Base-by-base conservation (phyloP, 53 echinoderm and acorn worm genomes). In the Antedon mediterranea region DNA sequence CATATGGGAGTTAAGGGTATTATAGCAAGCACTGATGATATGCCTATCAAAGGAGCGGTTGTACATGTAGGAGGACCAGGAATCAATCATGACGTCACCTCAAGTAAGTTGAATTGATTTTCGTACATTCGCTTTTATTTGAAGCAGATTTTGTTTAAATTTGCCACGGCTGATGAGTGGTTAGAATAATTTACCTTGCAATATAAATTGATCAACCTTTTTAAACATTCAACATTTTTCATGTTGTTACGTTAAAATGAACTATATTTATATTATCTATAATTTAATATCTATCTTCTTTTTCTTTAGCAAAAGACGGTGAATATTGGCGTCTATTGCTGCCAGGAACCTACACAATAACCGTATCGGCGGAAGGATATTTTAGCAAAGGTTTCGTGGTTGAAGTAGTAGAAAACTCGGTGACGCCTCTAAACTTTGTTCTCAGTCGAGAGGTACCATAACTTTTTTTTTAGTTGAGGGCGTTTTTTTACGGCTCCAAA, bases 1-100 rank as follows among this genome's bases (percentile, higher is more conserved):
- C 94, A 94, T 33, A 85, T 79, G 33, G 94, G 94, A 9, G 87
- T 94, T 30, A 89, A 85, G 85, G 94, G 94, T n/a, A 77, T 76
- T 27, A 89, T 94, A 28, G 77, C 81, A 0, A 89, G 91, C 75
- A 37, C 73, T 0, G 82, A 94, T 32, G 87, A 83, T 31, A 89
- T 75, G 14, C 85, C 84, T 3, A 91, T 94, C 32, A 73, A 82
- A 23, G 85, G 82, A 32, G 94, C 94, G 33, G 79, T 85, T 28
- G 79, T 94, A 31, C 79, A 87, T 74, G 89, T 94, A 32, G 89
- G 85, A 13, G 93, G 93, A 34, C 93, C 93, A 28, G 80, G 85
- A 26, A 94, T 94, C 29, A 87, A 83, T 71, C 94, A 94, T 91
- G 91, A 94, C 81, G 79, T 94, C 83, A 91, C 91, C 1, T 86